Evolutionary conservation across 2,888 invertebrate genomes (phyloP), one percentile per base, ranked within the genome.

Genomic region (Cyclophora punctaria): DNA sequence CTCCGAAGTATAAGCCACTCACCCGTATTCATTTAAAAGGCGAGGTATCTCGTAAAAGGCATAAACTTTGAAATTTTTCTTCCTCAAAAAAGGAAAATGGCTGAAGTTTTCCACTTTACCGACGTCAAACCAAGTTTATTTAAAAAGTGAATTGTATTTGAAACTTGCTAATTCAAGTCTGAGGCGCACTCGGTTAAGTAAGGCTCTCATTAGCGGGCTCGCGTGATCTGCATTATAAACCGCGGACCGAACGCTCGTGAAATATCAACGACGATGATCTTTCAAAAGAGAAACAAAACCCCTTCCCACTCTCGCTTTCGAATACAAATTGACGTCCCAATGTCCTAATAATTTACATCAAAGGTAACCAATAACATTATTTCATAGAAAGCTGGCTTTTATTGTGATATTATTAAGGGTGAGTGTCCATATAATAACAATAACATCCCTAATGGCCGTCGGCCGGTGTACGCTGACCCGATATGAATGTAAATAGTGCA

Each of bases 141-240:
- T 78, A 80, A 78, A 74, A 73, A 73, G 77, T 73, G 81, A 84
- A 85, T 87, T 85, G 79, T 86, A 84, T 88, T 85, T 78, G 62
- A 68, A 85, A 86, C 74, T 87, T 87, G 83, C 81, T 84, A 86
- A 86, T 84, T 84, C 82, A 65, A 73, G 79, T 77, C 81, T 79
- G 69, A 70, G 63, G 75, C 75, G 73, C 75, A 73, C 78, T 81
- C 78, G 77, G 79, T 84, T 84, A 83, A 85, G 80, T 78, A 76
- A 83, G 85, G 79, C 83, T 84, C 85, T 87, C 86, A 85, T 87
- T 88, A 87, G 84, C 78, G 78, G 71, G 71, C 70, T 74, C 82
- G 78, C 87, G 86, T 84, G 87, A 74, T 67, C 54, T 62, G 86
- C 85, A 87, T 87, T 73, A 72, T 74, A 80, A 81, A 65, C 60